Conservation (phyloP, 2,113 vertebrate genomes). For the Boleophthalmus pectinirostris region DNA sequence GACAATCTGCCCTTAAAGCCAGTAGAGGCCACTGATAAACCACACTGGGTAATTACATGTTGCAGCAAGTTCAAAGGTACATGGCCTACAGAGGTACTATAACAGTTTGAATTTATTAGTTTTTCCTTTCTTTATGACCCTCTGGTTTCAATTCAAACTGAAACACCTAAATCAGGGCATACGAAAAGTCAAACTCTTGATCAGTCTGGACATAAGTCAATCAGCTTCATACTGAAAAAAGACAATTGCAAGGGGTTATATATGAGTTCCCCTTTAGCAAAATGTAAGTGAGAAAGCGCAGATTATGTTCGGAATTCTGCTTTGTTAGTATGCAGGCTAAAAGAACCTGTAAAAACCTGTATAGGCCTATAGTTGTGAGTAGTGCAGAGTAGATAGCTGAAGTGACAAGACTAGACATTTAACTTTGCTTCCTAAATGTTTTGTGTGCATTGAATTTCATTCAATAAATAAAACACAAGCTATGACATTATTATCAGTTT, state of each 20-base stretch:
- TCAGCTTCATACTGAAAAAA: neutral
- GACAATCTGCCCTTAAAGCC: no score
- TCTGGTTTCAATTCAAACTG: constrained; percentile 51
- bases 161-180: constrained; percentile 47
- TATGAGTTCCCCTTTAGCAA: neutral
- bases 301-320: neutral
- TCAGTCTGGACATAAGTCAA: constrained; percentile 2
- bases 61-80: no score
- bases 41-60: no score
- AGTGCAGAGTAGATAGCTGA: neutral
- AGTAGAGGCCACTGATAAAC: no score
- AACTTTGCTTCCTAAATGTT: neutral
- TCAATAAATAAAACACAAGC: neutral
- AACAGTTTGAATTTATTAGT: no score
- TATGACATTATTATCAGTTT: neutral
- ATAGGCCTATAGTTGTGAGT: no score
- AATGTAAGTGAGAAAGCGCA: neutral
- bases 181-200: neutral
- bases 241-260: neutral
- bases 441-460: neutral
- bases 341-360: no score
- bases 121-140: constrained; percentile 19
- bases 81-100: no score
- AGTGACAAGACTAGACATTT: neutral
- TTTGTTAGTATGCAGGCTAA: no score